Base-by-base conservation (phyloP, 2,113 vertebrate genomes). In the Aegotheles bennettii region DNA sequence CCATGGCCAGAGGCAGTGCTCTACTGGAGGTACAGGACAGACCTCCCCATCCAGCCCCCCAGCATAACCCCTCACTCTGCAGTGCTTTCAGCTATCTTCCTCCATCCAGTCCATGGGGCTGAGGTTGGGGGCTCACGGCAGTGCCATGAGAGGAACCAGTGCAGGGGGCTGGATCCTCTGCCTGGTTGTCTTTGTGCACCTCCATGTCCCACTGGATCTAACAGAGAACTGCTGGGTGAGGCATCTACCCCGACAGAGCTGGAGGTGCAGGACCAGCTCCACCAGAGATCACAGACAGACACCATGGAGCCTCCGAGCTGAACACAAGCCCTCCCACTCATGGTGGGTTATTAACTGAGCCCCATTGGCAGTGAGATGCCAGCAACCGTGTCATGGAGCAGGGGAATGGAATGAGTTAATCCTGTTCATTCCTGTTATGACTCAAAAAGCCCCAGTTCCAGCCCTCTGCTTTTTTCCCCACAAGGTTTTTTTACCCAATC, bases 11-110 rank as follows among this genome's bases (percentile, higher is more conserved):
- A 47, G 69, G 64, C 85, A 45, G 51, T 1, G 42, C 31, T 16
- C 81, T 70, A 43, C 92, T 91, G 84, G 84, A 68, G 5, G 35
- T 20, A 35, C 95, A 64, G 87, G 93, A 82, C 23, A 56, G 78
- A 84, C 65, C 42, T 70, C 77, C 54, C 87, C 35, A 24, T 26
- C 47, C 65, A 45, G 64, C 56, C 90, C 64, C 35, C 15, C 56
- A 28, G 1, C 38, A 33, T 0, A 3, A 51, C 43, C 43, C 47
- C 38, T 45, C 18, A 50, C 47, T 38, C 63, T 19, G 25, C 45
- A 47, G 56, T 3, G 0, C 33, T 33, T 43, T n/a, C 57, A 45
- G 56, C 13, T 14, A n/a, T 31, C 75, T 16, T 76, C 38, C 17
- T 81, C 38, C 45, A 48, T 5, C 57, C 54, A 21, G 20, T 2